Evolutionary conservation across 2,888 invertebrate species (phyloP), one percentile per base, ranked within the genome.

Genomic region (Copidosoma aretas): DNA sequence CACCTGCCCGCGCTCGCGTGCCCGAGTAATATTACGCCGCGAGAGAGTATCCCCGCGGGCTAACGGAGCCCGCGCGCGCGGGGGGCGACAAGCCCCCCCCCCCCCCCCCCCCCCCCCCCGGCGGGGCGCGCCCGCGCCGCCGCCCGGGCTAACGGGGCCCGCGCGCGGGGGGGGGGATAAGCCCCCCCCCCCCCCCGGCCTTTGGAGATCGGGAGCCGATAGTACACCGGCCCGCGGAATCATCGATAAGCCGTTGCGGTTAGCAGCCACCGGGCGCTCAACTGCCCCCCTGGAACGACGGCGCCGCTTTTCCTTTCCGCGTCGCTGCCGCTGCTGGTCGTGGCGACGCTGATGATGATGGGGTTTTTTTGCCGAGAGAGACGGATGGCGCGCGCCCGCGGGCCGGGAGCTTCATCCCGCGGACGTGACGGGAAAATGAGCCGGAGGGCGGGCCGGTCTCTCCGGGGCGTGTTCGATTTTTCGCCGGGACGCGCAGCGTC

Each of bases 161-260:
- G 24, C 32, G 56, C 59, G 64, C 64, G n/a, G 43, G 43, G 54
- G 3, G 24, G 12, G 14, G 4, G 54, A 54, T 17, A 54, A 15
- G 32, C 8, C 32, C 32, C 32, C 32, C 32, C n/a, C n/a, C n/a
- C n/a, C n/a, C n/a, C n/a, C n/a, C n/a, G n/a, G 24, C 14, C 10
- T 25, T 64, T 53, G 19, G 25, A 60, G 60, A 64, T 64, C 41
- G 24, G 19, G 17, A 54, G 21, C 46, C 22, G 58, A 53, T 60
- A n/a, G n/a, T n/a, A n/a, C n/a, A 51, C 60, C 24, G 24, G 24
- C 25, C 8, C 15, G 21, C 49, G 39, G 62, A 62, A 58, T 62
- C 58, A 67, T 67, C 67, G 67, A 67, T 67, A 67, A 66, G 51
- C 61, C 57, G 67, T 62, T 49, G 61, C 39, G 52, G 59, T 46